Conservation (phyloP, 2,113 vertebrate species). For the Edolisoma coerulescens region DNA sequence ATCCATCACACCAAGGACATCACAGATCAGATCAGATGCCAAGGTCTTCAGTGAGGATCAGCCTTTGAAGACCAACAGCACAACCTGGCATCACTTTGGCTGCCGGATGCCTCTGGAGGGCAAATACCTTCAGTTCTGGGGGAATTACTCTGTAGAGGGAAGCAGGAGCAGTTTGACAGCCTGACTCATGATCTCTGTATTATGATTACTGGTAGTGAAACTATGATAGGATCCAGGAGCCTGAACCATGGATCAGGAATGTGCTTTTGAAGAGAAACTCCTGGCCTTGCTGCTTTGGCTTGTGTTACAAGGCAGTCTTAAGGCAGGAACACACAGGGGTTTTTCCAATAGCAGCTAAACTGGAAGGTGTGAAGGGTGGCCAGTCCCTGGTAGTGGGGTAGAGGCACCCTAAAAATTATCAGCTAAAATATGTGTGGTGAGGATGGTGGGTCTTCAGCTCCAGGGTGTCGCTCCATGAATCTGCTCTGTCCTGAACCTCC, state of each 20-base stretch:
- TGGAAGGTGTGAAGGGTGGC: not conserved
- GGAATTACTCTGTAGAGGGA: not conserved
- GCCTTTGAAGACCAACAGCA: not conserved
- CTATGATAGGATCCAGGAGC: not conserved
- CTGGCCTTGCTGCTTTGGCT: not conserved
- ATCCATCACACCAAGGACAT: not conserved
- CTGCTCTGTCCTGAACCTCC: not conserved
- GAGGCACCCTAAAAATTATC: not conserved
- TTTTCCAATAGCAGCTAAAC: not conserved
- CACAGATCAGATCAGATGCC: not conserved
- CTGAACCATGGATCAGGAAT: not conserved
- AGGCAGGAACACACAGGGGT: accelerated
- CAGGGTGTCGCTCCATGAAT: not conserved
- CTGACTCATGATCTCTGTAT: not conserved
- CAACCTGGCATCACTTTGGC: not conserved
- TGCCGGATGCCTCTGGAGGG: accelerated
- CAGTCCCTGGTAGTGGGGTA: not conserved
- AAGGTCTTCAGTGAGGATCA: not conserved
- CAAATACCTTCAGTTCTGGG: not conserved
- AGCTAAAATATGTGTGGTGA: not conserved
- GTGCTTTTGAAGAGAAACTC: slow-evolving; percentile 1
- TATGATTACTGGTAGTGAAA: not conserved
- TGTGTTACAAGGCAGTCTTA: not conserved
- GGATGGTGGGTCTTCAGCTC: not conserved
- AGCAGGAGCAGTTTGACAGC: not conserved